Conservation (phyloP, 1,140 invertebrate species). For the Sminthurides bifidus region DNA sequence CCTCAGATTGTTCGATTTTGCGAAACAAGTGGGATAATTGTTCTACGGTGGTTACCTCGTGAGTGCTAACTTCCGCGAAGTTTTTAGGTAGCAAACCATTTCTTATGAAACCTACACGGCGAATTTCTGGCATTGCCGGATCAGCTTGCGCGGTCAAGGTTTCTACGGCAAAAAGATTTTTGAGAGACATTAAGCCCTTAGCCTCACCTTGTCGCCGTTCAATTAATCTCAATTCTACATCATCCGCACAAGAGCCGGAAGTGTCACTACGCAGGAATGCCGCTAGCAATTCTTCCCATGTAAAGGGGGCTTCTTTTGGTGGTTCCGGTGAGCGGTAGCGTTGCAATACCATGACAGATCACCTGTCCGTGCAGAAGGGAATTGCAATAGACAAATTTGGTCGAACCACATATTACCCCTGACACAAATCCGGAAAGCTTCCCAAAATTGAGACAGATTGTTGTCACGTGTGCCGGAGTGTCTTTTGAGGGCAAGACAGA, state of each 20-base stretch:
- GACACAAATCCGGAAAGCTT: too few relatives aligned
- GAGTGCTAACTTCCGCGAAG: neutral
- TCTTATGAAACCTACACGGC: neutral
- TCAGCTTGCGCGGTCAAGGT: neutral
- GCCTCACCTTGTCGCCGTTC: neutral
- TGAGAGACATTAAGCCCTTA: neutral
- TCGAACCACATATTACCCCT: too few relatives aligned
- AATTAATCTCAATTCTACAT: neutral
- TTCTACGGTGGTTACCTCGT: neutral
- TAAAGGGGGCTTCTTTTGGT: neutral
- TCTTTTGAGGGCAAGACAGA: too few relatives aligned
- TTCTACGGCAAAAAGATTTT: neutral
- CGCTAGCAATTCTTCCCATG: neutral
- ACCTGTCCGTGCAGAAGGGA: too few relatives aligned
- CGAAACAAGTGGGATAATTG: neutral
- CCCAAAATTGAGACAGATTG: too few relatives aligned
- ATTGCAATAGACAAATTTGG: too few relatives aligned
- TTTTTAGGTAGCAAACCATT: neutral
- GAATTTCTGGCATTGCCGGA: neutral
- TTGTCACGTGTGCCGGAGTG: too few relatives aligned
- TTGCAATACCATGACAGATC: too few relatives aligned
- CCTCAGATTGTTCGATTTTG: neutral
- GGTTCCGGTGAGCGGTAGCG: too few relatives aligned
- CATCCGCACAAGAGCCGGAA: neutral
- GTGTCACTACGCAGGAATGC: neutral